Percentiles rank a stretch among this genome's conserved stretches.
phyloP scores from a whole-genome alignment of 2,888 invertebrate genomes.

The Embidobia sp. region DNA sequence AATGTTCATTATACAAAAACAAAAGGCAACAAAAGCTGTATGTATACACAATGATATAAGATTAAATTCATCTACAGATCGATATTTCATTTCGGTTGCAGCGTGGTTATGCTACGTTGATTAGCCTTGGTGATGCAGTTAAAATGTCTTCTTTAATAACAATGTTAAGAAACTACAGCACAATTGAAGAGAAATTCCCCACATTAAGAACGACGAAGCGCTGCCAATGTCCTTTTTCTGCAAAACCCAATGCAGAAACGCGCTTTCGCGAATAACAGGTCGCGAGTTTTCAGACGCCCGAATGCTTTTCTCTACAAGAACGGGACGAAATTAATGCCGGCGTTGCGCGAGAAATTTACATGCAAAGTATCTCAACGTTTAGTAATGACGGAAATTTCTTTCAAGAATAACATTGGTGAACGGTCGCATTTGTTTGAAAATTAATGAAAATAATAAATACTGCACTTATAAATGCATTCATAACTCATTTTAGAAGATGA shows the following conservation, averaged over 20 bases:
- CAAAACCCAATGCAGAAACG: slow-evolving; percentile 6
- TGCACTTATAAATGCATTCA: background rate
- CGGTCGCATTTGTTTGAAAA: background rate
- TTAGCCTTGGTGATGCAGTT: slow-evolving; percentile 44
- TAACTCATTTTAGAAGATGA: too few species aligned
- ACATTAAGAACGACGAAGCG: slow-evolving; percentile 31
- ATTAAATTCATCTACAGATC: too few species aligned
- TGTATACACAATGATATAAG: too few species aligned
- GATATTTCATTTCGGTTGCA: too few species aligned
- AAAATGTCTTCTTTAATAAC: slow-evolving; percentile 56
- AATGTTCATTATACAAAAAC: background rate
- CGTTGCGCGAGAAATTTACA: slow-evolving; percentile 23
- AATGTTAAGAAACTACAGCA: slow-evolving; percentile 23
- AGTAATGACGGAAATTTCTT: background rate
- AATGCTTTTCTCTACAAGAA: slow-evolving; percentile 21
- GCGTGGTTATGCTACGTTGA: slow-evolving; percentile 46
- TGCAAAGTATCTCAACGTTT: slow-evolving; percentile 17
- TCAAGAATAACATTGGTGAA: background rate
- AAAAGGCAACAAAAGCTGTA: too few species aligned
- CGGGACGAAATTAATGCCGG: slow-evolving; percentile 22
- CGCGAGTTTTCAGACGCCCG: slow-evolving; percentile 15
- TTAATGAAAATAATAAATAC: background rate
- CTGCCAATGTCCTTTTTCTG: slow-evolving; percentile 40
- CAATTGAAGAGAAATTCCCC: slow-evolving; percentile 20
- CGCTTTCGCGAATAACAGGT: slow-evolving; percentile 20